Evolutionary conservation across 2,113 vertebrate species (phyloP).

Genomic region (Gasterosteus nipponicus): DNA sequence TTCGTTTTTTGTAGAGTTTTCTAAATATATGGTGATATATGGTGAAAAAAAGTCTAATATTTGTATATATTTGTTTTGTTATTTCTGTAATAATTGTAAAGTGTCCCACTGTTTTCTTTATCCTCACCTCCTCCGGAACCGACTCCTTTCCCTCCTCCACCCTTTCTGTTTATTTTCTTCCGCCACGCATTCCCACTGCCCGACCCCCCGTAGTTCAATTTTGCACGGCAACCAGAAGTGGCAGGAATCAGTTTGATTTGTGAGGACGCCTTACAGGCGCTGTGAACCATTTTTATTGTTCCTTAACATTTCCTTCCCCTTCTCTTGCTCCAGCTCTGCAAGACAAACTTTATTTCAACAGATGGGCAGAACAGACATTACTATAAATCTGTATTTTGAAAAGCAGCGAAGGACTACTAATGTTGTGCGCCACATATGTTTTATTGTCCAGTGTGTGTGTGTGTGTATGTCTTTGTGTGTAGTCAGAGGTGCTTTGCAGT

Average conservation of each 20-base stretch:
- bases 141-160: slow-evolving; percentile 23
- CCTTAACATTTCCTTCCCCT: slow-evolving; percentile 71
- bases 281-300: slow-evolving; percentile 81
- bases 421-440: slow-evolving; percentile 72
- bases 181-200: slow-evolving; percentile 32
- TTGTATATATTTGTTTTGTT: slow-evolving; percentile 14
- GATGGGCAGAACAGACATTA: slow-evolving; percentile 80
- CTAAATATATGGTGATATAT: slow-evolving; percentile 29
- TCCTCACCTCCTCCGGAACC: slow-evolving; percentile 49
- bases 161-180: slow-evolving; percentile 14
- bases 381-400: slow-evolving; percentile 69
- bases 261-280: slow-evolving; percentile 59
- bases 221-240: slow-evolving; percentile 71
- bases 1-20: slow-evolving; percentile 19
- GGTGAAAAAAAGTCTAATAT: slow-evolving; percentile 34
- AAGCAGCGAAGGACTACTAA: slow-evolving; percentile 54
- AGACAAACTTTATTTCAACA: slow-evolving; percentile 71
- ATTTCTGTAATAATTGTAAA: background rate
- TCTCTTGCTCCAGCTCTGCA: slow-evolving; percentile 32
- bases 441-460: slow-evolving; percentile 60
- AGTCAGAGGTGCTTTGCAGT: slow-evolving; percentile 24
- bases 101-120: slow-evolving; percentile 27
- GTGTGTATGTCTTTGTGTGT: slow-evolving; percentile 6
- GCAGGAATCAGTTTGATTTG: slow-evolving; percentile 64
- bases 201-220: slow-evolving; percentile 57